These are phyloP conservation scores for Atrina japonica DNA, from an alignment of 2,888 invertebrate species.

Conservation along the genomic window DNA sequence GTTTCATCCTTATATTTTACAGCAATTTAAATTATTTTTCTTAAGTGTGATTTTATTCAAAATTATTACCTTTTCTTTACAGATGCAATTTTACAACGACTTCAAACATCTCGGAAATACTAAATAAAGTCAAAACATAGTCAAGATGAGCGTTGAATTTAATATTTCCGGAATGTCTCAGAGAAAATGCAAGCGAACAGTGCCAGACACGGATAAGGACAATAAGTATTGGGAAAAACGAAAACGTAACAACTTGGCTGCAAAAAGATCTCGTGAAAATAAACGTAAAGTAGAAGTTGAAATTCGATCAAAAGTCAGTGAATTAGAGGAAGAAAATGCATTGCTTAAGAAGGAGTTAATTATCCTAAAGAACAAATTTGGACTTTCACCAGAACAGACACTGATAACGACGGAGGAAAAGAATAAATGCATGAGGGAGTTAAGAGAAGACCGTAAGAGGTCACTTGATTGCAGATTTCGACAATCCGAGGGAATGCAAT, in stretches of 20 bases:
- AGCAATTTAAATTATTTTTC: too few relatives aligned
- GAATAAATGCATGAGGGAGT: conserved; percentile 47
- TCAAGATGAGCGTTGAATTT: too few relatives aligned
- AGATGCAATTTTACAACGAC: too few relatives aligned
- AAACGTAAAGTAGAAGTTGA: conserved; percentile 59
- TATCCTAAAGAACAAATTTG: conserved; percentile 58
- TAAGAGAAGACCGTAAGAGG: too few relatives aligned
- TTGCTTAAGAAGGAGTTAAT: conserved; percentile 61
- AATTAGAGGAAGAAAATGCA: conserved; percentile 66
- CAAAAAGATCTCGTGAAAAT: conserved; percentile 69
- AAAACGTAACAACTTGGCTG: conserved; percentile 70
- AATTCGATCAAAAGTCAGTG: conserved; percentile 52
- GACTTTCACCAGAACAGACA: conserved; percentile 55
- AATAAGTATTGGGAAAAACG: conserved; percentile 69
- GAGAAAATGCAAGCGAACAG: conserved; percentile 55
- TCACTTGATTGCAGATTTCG: too few relatives aligned
- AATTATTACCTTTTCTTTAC: too few relatives aligned
- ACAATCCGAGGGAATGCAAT: too few relatives aligned
- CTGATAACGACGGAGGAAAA: conserved; percentile 58
- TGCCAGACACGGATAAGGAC: conserved; percentile 66
- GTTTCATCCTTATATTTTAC: too few relatives aligned
- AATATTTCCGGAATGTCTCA: too few relatives aligned
- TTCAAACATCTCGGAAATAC: too few relatives aligned
- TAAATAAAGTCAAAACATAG: too few relatives aligned
- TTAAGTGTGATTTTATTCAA: too few relatives aligned